Conservation (phyloP, 2,797 vertebrate genomes). For the Pangasius larnaudii region DNA sequence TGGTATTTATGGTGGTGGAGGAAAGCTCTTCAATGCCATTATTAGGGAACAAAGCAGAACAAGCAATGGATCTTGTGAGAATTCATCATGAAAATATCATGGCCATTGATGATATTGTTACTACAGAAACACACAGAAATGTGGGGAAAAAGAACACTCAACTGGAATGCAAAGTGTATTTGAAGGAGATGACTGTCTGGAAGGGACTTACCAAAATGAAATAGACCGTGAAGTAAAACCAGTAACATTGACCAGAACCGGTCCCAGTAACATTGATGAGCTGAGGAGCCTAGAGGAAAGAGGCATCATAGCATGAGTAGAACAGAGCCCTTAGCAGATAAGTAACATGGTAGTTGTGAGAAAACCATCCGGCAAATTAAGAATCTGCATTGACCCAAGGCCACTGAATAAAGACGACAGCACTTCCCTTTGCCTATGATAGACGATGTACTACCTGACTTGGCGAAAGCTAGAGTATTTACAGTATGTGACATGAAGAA, state of each 20-base stretch:
- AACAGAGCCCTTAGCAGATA: constrained; percentile 32
- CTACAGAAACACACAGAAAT: no score
- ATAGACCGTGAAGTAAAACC: neutral
- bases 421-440: constrained; percentile 29
- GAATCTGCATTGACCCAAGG: constrained; percentile 22
- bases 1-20: no score
- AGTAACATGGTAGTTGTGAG: constrained; percentile 9
- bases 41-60: no score
- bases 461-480: constrained; percentile 43
- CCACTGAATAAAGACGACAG: neutral
- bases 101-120: no score
- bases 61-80: no score
- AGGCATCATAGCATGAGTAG: neutral
- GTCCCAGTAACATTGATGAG: constrained; percentile 38
- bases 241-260: no score
- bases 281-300: neutral
- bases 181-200: no score
- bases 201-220: no score
- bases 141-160: no score
- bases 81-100: no score
- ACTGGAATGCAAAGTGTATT: no score
- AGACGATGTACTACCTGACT: constrained; percentile 27
- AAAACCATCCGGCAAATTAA: constrained; percentile 7
- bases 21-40: no score
- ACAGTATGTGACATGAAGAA: constrained; percentile 54